A percentile compares a stretch with the other conserved stretches of the same genome.
These are phyloP conservation scores for Cephus rjabovi DNA, from an alignment of 2,888 invertebrate genomes.

Conservation along the genomic window DNA sequence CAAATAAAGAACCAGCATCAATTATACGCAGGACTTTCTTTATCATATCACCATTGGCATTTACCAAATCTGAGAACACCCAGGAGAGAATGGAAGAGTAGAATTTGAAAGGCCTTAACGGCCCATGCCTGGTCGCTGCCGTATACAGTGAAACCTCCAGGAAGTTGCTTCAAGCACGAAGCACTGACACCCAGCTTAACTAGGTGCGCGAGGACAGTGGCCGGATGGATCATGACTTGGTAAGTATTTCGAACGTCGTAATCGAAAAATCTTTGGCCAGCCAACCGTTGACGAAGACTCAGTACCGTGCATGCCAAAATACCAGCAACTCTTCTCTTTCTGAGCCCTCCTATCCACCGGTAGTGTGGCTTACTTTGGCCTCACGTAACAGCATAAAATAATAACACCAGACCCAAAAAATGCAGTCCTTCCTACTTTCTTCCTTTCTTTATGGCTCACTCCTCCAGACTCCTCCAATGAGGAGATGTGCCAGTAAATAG, in stretches of 20 bases:
- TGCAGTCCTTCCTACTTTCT: no score
- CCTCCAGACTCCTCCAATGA: no score
- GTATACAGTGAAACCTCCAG: slow-evolving; percentile 44
- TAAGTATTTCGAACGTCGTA: neutral
- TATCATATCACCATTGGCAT: slow-evolving; percentile 1
- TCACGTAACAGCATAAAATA: neutral
- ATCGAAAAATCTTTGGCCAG: neutral
- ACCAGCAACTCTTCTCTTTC: neutral
- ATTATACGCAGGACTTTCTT: neutral
- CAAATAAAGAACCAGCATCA: neutral
- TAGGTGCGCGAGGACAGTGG: slow-evolving; percentile 55
- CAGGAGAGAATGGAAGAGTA: slow-evolving; percentile 56
- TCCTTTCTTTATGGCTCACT: no score
- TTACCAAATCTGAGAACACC: slow-evolving; percentile 61
- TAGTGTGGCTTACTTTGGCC: neutral
- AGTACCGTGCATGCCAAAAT: neutral
- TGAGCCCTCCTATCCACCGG: neutral
- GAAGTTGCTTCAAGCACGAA: slow-evolving; percentile 50
- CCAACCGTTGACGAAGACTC: neutral
- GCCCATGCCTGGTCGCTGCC: slow-evolving; percentile 49
- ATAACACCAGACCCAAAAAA: neutral
- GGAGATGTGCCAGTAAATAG: no score
- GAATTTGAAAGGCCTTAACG: slow-evolving; percentile 55
- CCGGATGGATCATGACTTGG: slow-evolving; percentile 51
- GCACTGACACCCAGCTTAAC: slow-evolving; percentile 53